These are phyloP conservation scores for Ashinkailepas kermadecensis DNA, from an alignment of 2,888 invertebrate species.

Conservation along the genomic window DNA sequence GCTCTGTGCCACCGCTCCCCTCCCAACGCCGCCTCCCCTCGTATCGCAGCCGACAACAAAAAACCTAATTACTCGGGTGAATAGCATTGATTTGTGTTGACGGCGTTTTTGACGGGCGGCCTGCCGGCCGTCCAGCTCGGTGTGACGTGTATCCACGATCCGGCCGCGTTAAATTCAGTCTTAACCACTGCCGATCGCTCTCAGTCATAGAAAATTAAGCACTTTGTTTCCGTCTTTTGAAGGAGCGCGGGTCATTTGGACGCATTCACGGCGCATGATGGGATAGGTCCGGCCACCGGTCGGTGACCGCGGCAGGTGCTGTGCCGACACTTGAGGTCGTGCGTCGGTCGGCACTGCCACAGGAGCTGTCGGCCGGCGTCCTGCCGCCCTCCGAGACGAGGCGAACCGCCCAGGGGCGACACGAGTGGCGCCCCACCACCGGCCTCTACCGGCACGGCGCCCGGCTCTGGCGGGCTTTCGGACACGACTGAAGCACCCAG, in stretches of 20 bases:
- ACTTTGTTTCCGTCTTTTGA: constrained; percentile 14
- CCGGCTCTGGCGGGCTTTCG: too few species aligned
- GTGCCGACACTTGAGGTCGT: too few species aligned
- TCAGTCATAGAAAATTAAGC: constrained; percentile 21
- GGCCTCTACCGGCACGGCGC: too few species aligned
- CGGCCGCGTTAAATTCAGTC: constrained; percentile 8
- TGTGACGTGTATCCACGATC: background rate
- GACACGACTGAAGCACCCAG: too few species aligned
- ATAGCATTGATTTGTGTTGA: constrained; percentile 23
- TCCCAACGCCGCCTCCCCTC: constrained; percentile 1
- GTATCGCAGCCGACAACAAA: background rate
- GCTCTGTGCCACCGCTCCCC: background rate
- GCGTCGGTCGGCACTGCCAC: too few species aligned
- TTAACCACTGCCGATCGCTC: constrained; percentile 7
- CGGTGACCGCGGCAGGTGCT: too few species aligned
- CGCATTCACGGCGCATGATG: background rate
- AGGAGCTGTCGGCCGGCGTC: too few species aligned
- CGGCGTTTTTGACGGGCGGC: background rate
- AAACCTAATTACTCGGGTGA: constrained; percentile 14
- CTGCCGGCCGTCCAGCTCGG: background rate
- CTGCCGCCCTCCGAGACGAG: too few species aligned
- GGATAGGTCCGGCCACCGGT: background rate
- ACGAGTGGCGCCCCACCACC: too few species aligned
- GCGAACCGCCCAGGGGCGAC: too few species aligned
- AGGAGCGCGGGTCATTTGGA: background rate